Percentiles rank a stretch among this genome's conserved stretches.
These are phyloP conservation scores for Thereva unica DNA, from an alignment of 2,888 invertebrate species.

Conservation along the genomic window DNA sequence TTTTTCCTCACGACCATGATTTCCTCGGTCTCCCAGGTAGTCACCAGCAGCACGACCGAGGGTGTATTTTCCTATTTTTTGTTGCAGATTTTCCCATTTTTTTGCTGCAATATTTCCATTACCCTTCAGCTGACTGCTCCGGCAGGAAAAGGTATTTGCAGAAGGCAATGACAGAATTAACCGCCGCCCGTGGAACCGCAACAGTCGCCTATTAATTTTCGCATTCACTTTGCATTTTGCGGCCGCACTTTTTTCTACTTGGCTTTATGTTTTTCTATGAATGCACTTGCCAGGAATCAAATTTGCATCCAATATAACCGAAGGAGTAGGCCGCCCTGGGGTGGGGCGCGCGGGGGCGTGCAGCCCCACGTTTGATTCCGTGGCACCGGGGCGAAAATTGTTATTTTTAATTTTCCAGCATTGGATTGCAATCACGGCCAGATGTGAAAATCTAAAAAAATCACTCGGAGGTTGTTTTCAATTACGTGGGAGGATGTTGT, in stretches of 20 bases:
- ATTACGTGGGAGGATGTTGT: constrained; percentile 21
- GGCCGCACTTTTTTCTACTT: constrained; percentile 10
- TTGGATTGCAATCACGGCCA: constrained; percentile 31
- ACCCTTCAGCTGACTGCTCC: constrained; percentile 13
- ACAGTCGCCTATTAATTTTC: no score
- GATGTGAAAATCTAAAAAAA: constrained; percentile 19
- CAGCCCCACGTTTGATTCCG: constrained; percentile 34
- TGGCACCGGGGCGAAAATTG: constrained; percentile 23
- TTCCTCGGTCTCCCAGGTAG: constrained; percentile 1
- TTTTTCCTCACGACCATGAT: constrained; percentile 18
- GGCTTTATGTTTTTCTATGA: constrained; percentile 15
- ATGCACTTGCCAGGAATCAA: constrained; percentile 36
- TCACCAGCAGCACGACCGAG: not conserved
- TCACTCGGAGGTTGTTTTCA: constrained; percentile 31
- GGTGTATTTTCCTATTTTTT: constrained; percentile 8
- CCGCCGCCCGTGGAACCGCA: not conserved
- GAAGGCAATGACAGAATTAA: not conserved
- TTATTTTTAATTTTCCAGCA: constrained; percentile 25
- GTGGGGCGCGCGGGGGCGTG: constrained; percentile 6
- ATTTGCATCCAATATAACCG: constrained; percentile 31
- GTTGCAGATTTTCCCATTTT: constrained; percentile 14
- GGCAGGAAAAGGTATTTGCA: not conserved
- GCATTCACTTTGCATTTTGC: no score
- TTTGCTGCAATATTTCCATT: constrained; percentile 22
- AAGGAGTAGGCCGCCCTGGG: not conserved